These are phyloP conservation scores for Meliscaeva auricollis DNA, from an alignment of 2,888 invertebrate species.

Conservation along the genomic window DNA sequence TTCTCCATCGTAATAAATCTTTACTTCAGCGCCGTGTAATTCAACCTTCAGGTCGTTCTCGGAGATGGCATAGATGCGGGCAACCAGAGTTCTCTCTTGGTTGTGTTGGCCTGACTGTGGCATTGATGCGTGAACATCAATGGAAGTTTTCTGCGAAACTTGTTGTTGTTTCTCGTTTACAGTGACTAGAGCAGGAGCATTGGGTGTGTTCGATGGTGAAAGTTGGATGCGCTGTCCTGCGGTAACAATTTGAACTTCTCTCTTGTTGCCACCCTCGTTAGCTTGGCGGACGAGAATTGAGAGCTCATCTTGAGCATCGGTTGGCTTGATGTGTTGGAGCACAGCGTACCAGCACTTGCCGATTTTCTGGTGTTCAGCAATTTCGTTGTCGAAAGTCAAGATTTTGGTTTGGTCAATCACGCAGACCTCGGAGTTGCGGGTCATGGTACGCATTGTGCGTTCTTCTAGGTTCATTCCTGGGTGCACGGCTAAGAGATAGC, in stretches of 20 bases:
- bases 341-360: slow-evolving; percentile 87
- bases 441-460: slow-evolving; percentile 81
- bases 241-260: slow-evolving; percentile 84
- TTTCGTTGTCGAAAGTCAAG: slow-evolving; percentile 88
- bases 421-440: slow-evolving; percentile 83
- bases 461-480: slow-evolving; percentile 79
- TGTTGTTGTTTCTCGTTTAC: slow-evolving; percentile 80
- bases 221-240: slow-evolving; percentile 80
- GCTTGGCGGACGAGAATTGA: slow-evolving; percentile 83
- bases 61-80: slow-evolving; percentile 84
- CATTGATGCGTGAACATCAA: slow-evolving; percentile 81
- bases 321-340: slow-evolving; percentile 84
- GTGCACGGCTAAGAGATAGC: slow-evolving; percentile 84
- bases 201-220: slow-evolving; percentile 76
- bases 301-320: slow-evolving; percentile 79
- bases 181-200: slow-evolving; percentile 81
- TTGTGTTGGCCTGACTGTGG: slow-evolving; percentile 61
- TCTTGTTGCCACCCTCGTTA: slow-evolving; percentile 37
- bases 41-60: slow-evolving; percentile 86
- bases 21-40: slow-evolving; percentile 84
- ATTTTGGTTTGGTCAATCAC: slow-evolving; percentile 86
- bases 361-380: slow-evolving; percentile 85
- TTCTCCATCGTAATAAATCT: slow-evolving; percentile 86
- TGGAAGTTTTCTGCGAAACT: slow-evolving; percentile 79
- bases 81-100: slow-evolving; percentile 80